Evolutionary conservation across 1,140 invertebrate species (phyloP), one percentile per base, ranked within the genome.

Genomic region (Cyclina sinensis): DNA sequence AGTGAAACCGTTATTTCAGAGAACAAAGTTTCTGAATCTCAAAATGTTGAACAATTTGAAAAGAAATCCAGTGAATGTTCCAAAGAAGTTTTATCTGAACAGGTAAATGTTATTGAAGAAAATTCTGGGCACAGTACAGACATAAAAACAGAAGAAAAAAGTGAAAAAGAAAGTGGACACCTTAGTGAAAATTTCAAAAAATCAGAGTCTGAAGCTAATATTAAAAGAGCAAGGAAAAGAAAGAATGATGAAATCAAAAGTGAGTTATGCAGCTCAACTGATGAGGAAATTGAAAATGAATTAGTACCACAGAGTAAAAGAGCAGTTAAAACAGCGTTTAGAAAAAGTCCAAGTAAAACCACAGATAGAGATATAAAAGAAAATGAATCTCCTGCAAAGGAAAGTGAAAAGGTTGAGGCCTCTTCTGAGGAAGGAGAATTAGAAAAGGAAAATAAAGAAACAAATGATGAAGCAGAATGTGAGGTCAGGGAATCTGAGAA

Each of bases 191-290:
- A n/a, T 24, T 14, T 27, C n/a, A 24, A 62, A 27, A 27, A 62
- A 5, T 62, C 21, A 4, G 57, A 62, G 27, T 27, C 51, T 11
- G 51, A 21, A 3, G 9, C 46, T 54, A 39, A 32, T 79, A 21
- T 35, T 0, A 84, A 84, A 35, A 84, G 74, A 57, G 32, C 82
- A 27, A 73, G 82, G 35, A 84, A 84, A 84, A 70, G 82, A 46
- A 84, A 84, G 32, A 59, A 84, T 7, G 30, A 54, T 74, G 62
- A 84, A 18, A 84, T 70, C 9, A 35, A 46, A 3, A 32, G 37
- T 24, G 62, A 68, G 24, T 11, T 14, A 51, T 27, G 24, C 57
- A 76, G 48, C 46, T 54, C 84, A n/a, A 39, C 43, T 18, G 84
- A 86, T 18, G 73, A 86, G 18, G 84, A 86, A 43, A 27, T 43